Evolutionary conservation across 2,888 invertebrate species (phyloP).

Genomic region (Sesamia inferens): DNA sequence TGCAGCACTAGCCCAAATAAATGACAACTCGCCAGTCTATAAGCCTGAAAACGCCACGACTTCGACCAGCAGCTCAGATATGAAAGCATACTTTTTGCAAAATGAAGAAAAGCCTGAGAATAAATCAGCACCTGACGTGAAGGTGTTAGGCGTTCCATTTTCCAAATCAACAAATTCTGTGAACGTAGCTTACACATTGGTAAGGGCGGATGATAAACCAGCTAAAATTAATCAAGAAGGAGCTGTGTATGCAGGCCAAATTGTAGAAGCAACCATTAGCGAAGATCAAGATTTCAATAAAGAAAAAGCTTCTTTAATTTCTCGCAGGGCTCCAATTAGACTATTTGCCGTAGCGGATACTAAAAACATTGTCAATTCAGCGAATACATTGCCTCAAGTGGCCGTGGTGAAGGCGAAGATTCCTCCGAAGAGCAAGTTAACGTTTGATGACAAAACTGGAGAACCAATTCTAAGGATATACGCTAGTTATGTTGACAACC

Average conservation of each 20-base stretch:
- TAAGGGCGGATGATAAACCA: slow-evolving; percentile 78
- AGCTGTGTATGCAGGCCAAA: slow-evolving; percentile 82
- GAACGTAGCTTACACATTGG: slow-evolving; percentile 82
- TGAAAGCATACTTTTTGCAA: slow-evolving; percentile 74
- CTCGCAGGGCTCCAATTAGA: slow-evolving; percentile 80
- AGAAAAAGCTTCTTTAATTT: slow-evolving; percentile 76
- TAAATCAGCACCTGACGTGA: slow-evolving; percentile 75
- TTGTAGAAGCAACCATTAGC: slow-evolving; percentile 83
- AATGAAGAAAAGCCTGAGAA: slow-evolving; percentile 72
- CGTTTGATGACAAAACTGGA: slow-evolving; percentile 84
- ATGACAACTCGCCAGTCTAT: slow-evolving; percentile 87
- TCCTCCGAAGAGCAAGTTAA: slow-evolving; percentile 84
- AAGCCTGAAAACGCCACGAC: slow-evolving; percentile 67
- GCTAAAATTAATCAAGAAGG: slow-evolving; percentile 79
- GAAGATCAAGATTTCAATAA: slow-evolving; percentile 85
- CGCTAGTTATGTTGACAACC: slow-evolving; percentile 84
- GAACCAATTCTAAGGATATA: slow-evolving; percentile 90
- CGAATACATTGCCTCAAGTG: slow-evolving; percentile 70
- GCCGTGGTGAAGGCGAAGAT: slow-evolving; percentile 83
- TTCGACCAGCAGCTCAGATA: slow-evolving; percentile 71
- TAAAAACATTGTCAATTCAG: slow-evolving; percentile 65
- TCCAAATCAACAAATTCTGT: slow-evolving; percentile 80
- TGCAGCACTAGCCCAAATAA: slow-evolving; percentile 90
- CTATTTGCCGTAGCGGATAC: slow-evolving; percentile 77
- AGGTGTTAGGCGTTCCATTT: slow-evolving; percentile 80